Evolutionary conservation across 2,113 vertebrate genomes (phyloP).

Genomic region (Gopherus flavomarginatus): DNA sequence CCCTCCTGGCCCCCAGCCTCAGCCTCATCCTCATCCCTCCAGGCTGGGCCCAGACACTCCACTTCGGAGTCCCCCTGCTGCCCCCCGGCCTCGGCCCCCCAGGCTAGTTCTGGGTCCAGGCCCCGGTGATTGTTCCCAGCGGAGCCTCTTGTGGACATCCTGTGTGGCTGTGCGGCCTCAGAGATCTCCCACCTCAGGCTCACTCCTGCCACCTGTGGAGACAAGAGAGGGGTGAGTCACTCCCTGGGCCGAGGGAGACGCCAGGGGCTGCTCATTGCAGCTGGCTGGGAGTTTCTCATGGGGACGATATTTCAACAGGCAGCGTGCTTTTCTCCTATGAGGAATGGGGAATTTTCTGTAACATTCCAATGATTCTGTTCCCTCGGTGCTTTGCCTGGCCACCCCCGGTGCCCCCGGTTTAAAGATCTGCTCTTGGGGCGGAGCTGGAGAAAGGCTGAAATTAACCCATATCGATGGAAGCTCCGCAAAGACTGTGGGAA

Average conservation of each 20-base stretch:
- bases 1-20: neutral
- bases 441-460: no score
- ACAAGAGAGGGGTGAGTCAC: neutral
- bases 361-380: no score
- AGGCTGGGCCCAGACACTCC: neutral
- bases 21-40: neutral
- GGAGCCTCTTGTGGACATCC: neutral
- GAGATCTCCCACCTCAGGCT: neutral
- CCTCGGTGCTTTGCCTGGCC: no score
- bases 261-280: no score
- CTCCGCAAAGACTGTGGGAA: no score
- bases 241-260: neutral
- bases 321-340: neutral
- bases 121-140: neutral
- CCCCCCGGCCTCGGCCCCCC: neutral
- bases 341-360: no score
- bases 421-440: no score
- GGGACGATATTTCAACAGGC: neutral
- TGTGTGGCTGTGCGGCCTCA: neutral
- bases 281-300: no score
- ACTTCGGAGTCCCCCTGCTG: neutral
- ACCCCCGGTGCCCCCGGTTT: no score
- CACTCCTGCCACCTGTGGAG: neutral
- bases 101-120: neutral
- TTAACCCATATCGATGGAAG: no score